Percentiles rank a stretch among this genome's conserved stretches.
Conservation (phyloP, 2,113 vertebrate species). For the Spheniscus mendiculus region DNA sequence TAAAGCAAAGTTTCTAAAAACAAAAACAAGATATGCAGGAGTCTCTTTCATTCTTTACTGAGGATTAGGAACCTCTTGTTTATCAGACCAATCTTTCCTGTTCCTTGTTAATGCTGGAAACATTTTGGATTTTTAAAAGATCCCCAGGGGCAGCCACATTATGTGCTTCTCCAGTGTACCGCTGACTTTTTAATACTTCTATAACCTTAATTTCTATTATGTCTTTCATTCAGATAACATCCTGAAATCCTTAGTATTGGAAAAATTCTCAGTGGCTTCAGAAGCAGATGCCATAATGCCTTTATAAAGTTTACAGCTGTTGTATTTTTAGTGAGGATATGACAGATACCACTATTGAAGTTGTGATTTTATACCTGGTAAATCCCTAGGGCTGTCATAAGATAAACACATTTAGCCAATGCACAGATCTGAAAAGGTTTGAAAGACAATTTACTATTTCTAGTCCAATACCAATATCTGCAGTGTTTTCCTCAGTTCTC, state of each 20-base stretch:
- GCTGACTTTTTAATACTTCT: not conserved
- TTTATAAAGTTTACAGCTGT: not conserved
- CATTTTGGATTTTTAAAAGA: not conserved
- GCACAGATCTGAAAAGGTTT: not conserved
- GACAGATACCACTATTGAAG: not conserved
- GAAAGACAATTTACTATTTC: not conserved
- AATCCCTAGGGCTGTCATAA: not conserved
- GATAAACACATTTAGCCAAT: not conserved
- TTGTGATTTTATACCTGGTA: not conserved
- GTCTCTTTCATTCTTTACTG: not conserved
- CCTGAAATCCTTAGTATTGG: not conserved
- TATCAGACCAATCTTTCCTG: not conserved
- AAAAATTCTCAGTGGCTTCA: not conserved
- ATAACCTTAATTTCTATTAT: not conserved
- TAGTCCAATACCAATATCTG: not conserved
- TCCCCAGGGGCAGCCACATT: not conserved
- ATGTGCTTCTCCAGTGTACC: not conserved
- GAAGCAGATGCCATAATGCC: not conserved
- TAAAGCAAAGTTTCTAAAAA: not conserved
- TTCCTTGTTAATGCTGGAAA: not conserved
- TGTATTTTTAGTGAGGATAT: not conserved
- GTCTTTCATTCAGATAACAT: not conserved
- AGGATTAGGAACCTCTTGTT: not conserved
- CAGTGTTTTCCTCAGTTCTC: not conserved
- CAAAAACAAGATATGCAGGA: not conserved